Evolutionary conservation across 2,113 vertebrate genomes (phyloP).

Genomic region (Sceloporus tristichus): DNA sequence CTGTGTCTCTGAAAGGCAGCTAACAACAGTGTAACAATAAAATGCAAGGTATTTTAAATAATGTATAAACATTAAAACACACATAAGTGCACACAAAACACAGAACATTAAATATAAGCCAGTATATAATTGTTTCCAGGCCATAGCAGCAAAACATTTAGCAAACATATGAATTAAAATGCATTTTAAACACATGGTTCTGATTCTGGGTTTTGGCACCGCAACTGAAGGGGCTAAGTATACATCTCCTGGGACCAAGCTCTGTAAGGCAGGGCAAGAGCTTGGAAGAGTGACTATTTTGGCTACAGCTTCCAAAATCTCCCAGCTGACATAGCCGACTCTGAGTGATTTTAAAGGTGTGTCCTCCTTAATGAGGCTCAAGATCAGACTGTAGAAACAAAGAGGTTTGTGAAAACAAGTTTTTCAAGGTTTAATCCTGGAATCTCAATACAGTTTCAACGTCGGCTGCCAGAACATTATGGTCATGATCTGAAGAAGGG

Average conservation of each 20-base stretch:
- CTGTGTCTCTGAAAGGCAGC: background rate
- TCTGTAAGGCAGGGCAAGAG: background rate
- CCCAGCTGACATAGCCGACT: background rate
- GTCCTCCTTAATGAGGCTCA: background rate
- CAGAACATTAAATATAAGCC: background rate
- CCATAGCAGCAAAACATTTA: background rate
- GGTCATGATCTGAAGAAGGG: background rate
- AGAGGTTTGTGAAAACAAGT: background rate
- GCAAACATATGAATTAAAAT: conserved; percentile 9
- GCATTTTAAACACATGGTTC: background rate
- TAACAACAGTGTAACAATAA: background rate
- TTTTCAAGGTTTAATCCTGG: background rate
- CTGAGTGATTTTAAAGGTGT: background rate
- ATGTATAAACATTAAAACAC: background rate
- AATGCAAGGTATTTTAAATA: background rate
- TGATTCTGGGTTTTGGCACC: background rate
- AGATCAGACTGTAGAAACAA: background rate
- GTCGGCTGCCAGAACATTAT: background rate
- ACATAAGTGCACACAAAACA: background rate
- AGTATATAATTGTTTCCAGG: background rate
- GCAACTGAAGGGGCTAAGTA: background rate
- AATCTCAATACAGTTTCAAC: background rate
- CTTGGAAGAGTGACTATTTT: too few species aligned
- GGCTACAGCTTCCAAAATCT: too few species aligned
- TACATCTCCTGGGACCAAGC: background rate